Evolutionary conservation across 30 jellyfish, hydroid and myxozoan genomes (phyloP).

Genomic region (Aurelia aurita): DNA sequence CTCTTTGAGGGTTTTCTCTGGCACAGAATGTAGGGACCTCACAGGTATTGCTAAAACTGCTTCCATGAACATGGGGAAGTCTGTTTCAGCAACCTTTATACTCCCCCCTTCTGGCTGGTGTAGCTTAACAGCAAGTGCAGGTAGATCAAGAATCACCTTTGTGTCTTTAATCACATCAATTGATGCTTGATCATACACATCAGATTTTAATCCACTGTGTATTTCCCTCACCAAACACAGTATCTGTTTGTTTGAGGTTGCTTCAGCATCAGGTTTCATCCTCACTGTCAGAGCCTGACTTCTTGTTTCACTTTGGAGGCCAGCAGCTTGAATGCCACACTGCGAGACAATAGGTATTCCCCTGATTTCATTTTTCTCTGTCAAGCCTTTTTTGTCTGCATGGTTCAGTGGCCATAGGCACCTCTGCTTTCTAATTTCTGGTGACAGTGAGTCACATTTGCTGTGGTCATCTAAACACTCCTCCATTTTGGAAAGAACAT

Average conservation of each 20-base stretch:
- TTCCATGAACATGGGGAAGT: conserved; percentile 22
- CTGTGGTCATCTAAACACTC: conserved; percentile 26
- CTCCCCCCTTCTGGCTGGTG: conserved; percentile 26
- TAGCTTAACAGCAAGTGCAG: conserved; percentile 19
- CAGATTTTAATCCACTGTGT: conserved; percentile 19
- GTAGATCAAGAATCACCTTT: conserved; percentile 28
- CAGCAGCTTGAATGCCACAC: conserved; percentile 23
- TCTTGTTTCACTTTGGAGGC: conserved; percentile 25
- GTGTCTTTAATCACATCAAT: conserved; percentile 22
- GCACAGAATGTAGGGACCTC: conserved; percentile 15
- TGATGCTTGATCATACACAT: conserved; percentile 37
- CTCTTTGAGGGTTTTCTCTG: conserved; percentile 30
- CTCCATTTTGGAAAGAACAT: conserved; percentile 17
- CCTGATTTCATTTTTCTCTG: conserved; percentile 21
- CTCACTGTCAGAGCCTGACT: conserved; percentile 16
- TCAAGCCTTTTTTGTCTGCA: conserved; percentile 5
- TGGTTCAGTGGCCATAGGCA: conserved; percentile 45
- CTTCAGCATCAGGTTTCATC: conserved; percentile 21
- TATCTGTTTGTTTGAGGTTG: conserved; percentile 10
- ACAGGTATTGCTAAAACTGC: conserved; percentile 15
- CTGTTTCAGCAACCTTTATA: conserved; percentile 21
- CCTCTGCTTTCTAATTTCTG: conserved; percentile 18
- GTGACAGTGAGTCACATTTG: conserved; percentile 18
- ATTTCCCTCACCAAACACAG: conserved; percentile 12
- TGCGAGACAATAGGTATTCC: conserved; percentile 15